Percentiles rank a stretch among this genome's conserved stretches.
Evolutionary conservation across 2,113 vertebrate genomes (phyloP).

Genomic region (Kryptolebias marmoratus): DNA sequence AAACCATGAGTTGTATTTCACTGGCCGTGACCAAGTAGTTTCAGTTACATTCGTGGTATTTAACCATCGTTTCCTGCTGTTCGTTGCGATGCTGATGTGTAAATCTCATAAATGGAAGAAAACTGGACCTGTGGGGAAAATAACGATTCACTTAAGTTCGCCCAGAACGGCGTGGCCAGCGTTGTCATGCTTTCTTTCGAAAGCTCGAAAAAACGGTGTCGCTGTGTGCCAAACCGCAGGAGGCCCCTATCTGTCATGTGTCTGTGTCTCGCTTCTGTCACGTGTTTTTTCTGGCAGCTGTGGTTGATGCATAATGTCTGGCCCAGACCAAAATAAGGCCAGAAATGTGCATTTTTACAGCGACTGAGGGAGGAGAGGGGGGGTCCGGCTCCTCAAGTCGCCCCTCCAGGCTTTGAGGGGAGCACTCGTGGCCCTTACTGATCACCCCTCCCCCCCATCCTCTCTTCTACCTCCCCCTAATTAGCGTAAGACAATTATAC

Average conservation of each 20-base stretch:
- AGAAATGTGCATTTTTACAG: too few species aligned
- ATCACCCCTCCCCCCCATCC: conserved; percentile 26
- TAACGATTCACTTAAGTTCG: conserved; percentile 37
- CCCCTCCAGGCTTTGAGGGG: conserved; percentile 42
- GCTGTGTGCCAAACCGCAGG: conserved; percentile 25
- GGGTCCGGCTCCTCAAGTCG: neutral
- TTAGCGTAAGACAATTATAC: conserved; percentile 85
- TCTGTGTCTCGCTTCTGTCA: conserved; percentile 73
- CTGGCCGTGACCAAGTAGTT: neutral
- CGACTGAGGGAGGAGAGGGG: too few species aligned
- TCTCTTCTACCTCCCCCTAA: conserved; percentile 63
- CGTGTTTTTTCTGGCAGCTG: conserved; percentile 64
- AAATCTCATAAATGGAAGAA: conserved; percentile 26
- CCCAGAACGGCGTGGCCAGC: neutral
- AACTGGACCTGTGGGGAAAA: conserved; percentile 25
- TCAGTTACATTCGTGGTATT: neutral
- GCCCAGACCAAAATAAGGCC: conserved; percentile 32
- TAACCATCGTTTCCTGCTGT: neutral
- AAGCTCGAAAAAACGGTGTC: conserved; percentile 16
- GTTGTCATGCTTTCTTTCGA: neutral
- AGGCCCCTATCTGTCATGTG: conserved; percentile 11
- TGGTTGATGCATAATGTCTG: conserved; percentile 62
- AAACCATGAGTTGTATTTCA: neutral
- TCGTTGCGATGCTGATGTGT: neutral
- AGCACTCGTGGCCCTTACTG: conserved; percentile 59